Evolutionary conservation across 2,113 vertebrate species (phyloP).

Genomic region (Pholis gunnellus): DNA sequence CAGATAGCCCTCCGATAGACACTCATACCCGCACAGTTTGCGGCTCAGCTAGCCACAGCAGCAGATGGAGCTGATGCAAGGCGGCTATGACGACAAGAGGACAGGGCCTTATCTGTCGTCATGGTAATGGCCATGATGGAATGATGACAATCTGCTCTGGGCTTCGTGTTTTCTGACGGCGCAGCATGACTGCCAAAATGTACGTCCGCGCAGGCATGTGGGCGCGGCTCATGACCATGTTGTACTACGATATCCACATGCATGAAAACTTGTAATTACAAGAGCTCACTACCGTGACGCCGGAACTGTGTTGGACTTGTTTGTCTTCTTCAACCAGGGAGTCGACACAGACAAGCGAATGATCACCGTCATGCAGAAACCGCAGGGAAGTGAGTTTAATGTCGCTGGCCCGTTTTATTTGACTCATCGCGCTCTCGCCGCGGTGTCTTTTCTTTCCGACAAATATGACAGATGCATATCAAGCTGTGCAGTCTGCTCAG

Average conservation of each 20-base stretch:
- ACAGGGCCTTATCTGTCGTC: conserved; percentile 78
- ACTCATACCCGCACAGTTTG: conserved; percentile 62
- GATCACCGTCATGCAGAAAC: conserved; percentile 69
- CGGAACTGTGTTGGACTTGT: background rate
- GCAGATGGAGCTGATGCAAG: conserved; percentile 66
- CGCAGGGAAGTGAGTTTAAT: conserved; percentile 71
- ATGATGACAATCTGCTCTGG: conserved; percentile 74
- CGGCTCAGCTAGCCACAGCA: conserved; percentile 68
- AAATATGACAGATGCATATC: conserved; percentile 88
- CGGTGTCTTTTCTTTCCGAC: conserved; percentile 84
- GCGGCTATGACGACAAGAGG: conserved; percentile 70
- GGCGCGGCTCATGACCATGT: conserved; percentile 17
- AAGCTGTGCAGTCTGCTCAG: conserved; percentile 81
- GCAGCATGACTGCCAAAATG: conserved; percentile 14
- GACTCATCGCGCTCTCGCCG: conserved; percentile 78
- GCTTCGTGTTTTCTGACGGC: conserved; percentile 42
- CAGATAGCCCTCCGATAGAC: conserved; percentile 65
- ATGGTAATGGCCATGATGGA: conserved; percentile 74
- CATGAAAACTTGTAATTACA: conserved; percentile 13
- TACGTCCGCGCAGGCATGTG: conserved; percentile 40
- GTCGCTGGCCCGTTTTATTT: conserved; percentile 69
- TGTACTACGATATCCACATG: background rate
- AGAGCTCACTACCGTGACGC: background rate
- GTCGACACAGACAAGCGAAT: conserved; percentile 47
- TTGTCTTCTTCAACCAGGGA: conserved; percentile 23